Percentiles rank a stretch among this genome's conserved stretches.
Evolutionary conservation across 2,888 invertebrate species (phyloP).

Genomic region (Trissolcus brochymenae): DNA sequence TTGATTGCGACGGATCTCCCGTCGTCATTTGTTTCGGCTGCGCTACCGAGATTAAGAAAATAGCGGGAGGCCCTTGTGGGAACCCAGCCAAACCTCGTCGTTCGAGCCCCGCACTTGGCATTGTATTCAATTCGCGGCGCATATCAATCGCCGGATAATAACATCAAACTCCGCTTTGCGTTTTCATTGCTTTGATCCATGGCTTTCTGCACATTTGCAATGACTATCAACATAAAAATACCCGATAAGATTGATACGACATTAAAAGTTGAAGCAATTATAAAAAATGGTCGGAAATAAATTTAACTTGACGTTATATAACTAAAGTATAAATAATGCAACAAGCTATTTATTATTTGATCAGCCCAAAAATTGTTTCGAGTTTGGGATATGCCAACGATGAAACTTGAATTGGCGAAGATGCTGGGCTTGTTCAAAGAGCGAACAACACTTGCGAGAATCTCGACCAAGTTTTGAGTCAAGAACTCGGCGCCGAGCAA

Average conservation of each 20-base stretch:
- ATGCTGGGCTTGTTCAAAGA: slow-evolving; percentile 24
- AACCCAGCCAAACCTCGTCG: slow-evolving; percentile 50
- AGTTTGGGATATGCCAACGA: slow-evolving; percentile 6
- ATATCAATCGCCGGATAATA: slow-evolving; percentile 28
- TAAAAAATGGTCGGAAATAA: too few species aligned
- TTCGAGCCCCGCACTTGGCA: slow-evolving; percentile 46
- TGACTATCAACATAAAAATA: too few species aligned
- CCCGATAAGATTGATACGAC: too few species aligned
- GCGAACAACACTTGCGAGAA: slow-evolving; percentile 53
- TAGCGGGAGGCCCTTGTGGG: slow-evolving; percentile 69
- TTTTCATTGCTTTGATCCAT: too few species aligned
- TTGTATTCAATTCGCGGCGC: slow-evolving; percentile 10
- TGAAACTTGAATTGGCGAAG: slow-evolving; percentile 2
- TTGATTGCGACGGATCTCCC: slow-evolving; percentile 48
- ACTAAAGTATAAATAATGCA: too few species aligned
- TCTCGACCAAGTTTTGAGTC: slow-evolving; percentile 48
- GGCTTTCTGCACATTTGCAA: too few species aligned
- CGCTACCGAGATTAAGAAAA: slow-evolving; percentile 70
- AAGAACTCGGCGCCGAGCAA: slow-evolving; percentile 42
- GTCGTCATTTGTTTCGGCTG: slow-evolving; percentile 57
- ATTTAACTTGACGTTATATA: too few species aligned
- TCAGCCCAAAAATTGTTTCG: slow-evolving; percentile 5
- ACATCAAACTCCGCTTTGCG: slow-evolving; percentile 14
- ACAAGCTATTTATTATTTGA: too few species aligned
- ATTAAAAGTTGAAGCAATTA: too few species aligned